Percentiles rank a stretch among this genome's conserved stretches.
These are phyloP conservation scores for Tiphia femorata DNA, from an alignment of 2,888 invertebrate species.

Conservation along the genomic window DNA sequence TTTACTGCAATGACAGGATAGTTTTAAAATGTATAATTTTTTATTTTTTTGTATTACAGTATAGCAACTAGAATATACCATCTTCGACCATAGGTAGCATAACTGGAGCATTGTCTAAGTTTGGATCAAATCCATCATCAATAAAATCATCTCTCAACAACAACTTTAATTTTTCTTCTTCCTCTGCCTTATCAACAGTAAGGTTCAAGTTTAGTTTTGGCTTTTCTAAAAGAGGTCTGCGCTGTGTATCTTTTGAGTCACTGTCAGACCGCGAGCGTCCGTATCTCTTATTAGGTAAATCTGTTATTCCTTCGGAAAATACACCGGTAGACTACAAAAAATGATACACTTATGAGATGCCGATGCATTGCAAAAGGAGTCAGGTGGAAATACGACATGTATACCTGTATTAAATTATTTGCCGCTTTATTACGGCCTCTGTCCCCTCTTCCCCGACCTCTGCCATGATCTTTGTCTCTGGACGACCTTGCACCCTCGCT, in stretches of 20 bases:
- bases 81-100: constrained; percentile 56
- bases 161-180: constrained; percentile 59
- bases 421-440: constrained; percentile 46
- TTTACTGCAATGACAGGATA: constrained; percentile 37
- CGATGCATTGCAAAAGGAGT: not conserved
- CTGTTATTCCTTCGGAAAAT: constrained; percentile 62
- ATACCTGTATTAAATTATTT: constrained; percentile 56
- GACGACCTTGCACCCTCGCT: constrained; percentile 33
- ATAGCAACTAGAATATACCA: constrained; percentile 31
- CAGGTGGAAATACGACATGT: not conserved
- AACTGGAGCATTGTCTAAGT: constrained; percentile 55
- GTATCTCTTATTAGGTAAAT: constrained; percentile 32
- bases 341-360: not conserved
- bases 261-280: constrained; percentile 26
- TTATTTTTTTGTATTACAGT: not conserved
- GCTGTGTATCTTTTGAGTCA: no score
- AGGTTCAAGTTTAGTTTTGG: constrained; percentile 58
- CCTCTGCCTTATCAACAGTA: constrained; percentile 58
- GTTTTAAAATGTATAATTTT: not conserved
- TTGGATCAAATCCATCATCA: constrained; percentile 54
- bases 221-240: constrained; percentile 55
- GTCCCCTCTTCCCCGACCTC: constrained; percentile 48
- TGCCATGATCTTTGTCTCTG: constrained; percentile 38
- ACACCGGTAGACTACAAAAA: constrained; percentile 57
- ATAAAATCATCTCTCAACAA: constrained; percentile 66